Conservation (phyloP, 2,113 vertebrate species). For the Fregetta grallaria region DNA sequence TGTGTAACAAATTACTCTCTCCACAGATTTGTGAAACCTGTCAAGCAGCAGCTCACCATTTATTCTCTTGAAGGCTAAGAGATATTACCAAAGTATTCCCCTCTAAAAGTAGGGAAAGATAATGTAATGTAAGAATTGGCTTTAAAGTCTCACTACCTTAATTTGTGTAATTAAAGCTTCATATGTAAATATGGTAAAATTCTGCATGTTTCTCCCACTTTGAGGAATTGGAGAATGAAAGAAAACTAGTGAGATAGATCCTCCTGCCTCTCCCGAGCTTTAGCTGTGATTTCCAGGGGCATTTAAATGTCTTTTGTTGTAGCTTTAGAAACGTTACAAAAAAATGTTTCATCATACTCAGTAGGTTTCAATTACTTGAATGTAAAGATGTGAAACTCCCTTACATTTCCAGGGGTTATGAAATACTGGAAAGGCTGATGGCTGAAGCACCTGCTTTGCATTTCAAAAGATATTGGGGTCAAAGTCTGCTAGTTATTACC, state of each 20-base stretch:
- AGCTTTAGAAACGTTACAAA: background rate
- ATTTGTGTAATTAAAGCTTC: background rate
- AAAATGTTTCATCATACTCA: background rate
- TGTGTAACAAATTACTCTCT: background rate
- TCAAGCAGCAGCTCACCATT: background rate
- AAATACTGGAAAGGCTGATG: background rate
- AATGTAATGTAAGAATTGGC: background rate
- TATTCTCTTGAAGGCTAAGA: background rate
- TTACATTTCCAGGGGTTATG: background rate
- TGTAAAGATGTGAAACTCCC: fast-evolving
- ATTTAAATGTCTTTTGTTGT: background rate
- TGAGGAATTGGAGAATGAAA: background rate
- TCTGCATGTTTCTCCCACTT: background rate
- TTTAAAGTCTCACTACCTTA: background rate
- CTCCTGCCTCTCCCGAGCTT: background rate
- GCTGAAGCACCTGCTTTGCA: background rate
- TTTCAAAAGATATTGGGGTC: slow-evolving; percentile 6
- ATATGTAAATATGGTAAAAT: background rate
- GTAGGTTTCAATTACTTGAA: background rate
- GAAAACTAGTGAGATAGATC: background rate
- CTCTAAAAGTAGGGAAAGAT: background rate
- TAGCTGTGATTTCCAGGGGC: background rate
- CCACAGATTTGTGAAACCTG: background rate
- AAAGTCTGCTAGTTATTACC: slow-evolving; percentile 29
- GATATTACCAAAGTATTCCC: background rate